These are phyloP conservation scores for Dysdera silvatica DNA, from an alignment of 1,140 invertebrate species.

Conservation along the genomic window DNA sequence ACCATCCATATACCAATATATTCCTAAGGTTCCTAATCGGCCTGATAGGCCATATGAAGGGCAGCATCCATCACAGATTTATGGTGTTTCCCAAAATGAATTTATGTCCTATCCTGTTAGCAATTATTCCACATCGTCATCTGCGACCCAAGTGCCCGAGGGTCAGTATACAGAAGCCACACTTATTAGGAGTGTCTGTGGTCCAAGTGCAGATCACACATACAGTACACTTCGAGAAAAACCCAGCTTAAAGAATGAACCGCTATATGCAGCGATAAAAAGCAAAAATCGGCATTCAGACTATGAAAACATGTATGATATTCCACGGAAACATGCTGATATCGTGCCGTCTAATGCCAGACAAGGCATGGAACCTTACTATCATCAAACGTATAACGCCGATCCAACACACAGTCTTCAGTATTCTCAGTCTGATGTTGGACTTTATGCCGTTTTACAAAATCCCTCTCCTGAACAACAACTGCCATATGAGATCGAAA, in stretches of 20 bases:
- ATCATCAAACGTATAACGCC: not conserved
- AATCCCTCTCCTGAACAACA: not conserved
- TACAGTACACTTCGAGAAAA: slow-evolving; percentile 16
- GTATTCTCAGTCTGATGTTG: slow-evolving; percentile 27
- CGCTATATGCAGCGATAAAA: slow-evolving; percentile 10
- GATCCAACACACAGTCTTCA: slow-evolving; percentile 2
- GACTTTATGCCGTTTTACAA: slow-evolving; percentile 24
- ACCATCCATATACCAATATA: not conserved
- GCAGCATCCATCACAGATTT: slow-evolving; percentile 11
- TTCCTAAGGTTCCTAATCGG: slow-evolving; percentile 5
- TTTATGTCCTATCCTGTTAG: slow-evolving; percentile 24
- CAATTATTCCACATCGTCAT: slow-evolving; percentile 15
- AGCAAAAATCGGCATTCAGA: slow-evolving; percentile 8
- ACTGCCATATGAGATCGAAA: not conserved
- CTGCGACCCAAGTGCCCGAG: slow-evolving; percentile 14
- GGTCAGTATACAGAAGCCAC: slow-evolving; percentile 23
- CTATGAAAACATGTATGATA: slow-evolving; percentile 30
- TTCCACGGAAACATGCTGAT: not conserved
- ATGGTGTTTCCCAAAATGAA: too few relatives aligned
- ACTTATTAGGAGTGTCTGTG: slow-evolving; percentile 13
- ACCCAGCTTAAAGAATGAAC: not conserved
- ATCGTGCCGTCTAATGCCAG: not conserved
- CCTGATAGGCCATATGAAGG: slow-evolving; percentile 11
- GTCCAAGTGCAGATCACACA: not conserved
- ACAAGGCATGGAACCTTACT: not conserved